These are phyloP conservation scores for Diplodus puntazzo DNA, from an alignment of 2,797 vertebrate species.

Conservation along the genomic window DNA sequence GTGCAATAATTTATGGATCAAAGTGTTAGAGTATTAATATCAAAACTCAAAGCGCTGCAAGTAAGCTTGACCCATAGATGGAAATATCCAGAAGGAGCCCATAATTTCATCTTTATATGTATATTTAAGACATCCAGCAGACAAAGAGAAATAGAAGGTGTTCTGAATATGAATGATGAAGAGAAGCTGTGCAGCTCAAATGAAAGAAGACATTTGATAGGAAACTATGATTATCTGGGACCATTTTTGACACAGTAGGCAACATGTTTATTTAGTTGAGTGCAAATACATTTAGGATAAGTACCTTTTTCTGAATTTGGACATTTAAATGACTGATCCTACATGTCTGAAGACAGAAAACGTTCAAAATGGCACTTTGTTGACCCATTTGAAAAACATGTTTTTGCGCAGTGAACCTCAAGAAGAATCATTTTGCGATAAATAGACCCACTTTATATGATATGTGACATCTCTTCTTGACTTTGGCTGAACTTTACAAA, in stretches of 20 bases:
- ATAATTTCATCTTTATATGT: neutral
- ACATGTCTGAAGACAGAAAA: neutral
- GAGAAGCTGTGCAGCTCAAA: neutral
- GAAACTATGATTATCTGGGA: neutral
- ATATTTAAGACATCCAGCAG: neutral
- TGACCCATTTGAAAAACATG: neutral
- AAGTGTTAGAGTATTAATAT: neutral
- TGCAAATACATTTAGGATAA: neutral
- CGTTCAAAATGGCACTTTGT: neutral
- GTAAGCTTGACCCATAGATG: neutral
- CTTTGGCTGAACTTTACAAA: neutral
- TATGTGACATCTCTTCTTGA: neutral
- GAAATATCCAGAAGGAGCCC: slow-evolving; percentile 3
- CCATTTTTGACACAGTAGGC: neutral
- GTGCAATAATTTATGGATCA: neutral
- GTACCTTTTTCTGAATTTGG: neutral
- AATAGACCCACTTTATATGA: neutral
- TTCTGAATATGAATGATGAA: neutral
- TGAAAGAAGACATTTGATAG: neutral
- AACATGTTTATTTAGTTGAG: neutral
- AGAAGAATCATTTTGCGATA: neutral
- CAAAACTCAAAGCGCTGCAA: neutral
- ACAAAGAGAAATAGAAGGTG: neutral
- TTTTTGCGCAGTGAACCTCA: too few species aligned
- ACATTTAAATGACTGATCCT: neutral